Evolutionary conservation across 1,140 invertebrate genomes (phyloP), one percentile per base, ranked within the genome.

Genomic region (Nomia melanderi): DNA sequence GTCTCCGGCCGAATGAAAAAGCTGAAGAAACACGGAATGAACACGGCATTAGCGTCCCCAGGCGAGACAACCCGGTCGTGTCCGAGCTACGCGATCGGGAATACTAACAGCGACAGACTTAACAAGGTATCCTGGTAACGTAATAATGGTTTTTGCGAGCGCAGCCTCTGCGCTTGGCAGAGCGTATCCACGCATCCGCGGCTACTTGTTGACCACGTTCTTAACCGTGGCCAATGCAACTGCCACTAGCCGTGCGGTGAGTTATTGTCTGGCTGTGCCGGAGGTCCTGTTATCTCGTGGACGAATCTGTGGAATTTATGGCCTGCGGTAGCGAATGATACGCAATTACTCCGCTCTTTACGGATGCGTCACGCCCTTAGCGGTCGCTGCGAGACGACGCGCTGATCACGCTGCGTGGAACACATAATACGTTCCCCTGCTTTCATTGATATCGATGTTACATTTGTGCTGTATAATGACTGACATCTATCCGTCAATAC

Each of bases 341-440:
- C 80, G 88, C 90, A 90, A 91, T 91, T 90, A 89, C 87, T n/a
- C n/a, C 85, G 84, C 82, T 86, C 83, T 84, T 90, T 88, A 84
- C 84, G 65, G 23, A 47, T 31, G 50, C 56, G 44, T 69, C 62
- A 44, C 33, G 25, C 41, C 53, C 12, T n/a, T n/a, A 11, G 47
- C 50, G 47, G 78, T 78, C 79, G 76, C 12, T 44, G 53, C 14
- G 41, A 62, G 66, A 74, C 60, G 41, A 50, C 41, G 23, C 56
- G 44, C 7, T 20, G 53, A 23, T 44, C 33, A 29, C 33, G 54
- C 63, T 63, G 53, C 27, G 75, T 4, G 25, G 31, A 29, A 25
- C 23, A 20, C n/a, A 36, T 27, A 27, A 44, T 23, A 9, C 1
- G 9, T 33, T 17, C 29, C 36, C 17, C 12, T 36, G 33, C 41